Evolutionary conservation across 2,113 vertebrate species (phyloP), one percentile per base, ranked within the genome.

Genomic region (Capreolus pygargus): DNA sequence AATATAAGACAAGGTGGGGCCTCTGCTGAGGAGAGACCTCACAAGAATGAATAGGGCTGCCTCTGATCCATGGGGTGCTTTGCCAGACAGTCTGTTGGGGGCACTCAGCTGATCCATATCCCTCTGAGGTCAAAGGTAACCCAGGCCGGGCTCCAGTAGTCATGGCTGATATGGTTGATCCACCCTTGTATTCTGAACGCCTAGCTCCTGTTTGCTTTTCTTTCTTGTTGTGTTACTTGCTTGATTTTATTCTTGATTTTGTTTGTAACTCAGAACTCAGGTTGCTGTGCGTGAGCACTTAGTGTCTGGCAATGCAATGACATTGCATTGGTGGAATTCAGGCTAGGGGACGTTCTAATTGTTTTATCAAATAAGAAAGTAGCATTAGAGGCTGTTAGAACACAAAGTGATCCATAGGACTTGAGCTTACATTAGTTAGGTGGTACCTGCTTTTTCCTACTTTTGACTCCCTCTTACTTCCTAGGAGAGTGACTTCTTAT

Each of bases 101-200:
- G 5, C 43, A 3, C 13, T 7, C 3, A 61, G 10, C 33, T 86
- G 19, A 33, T 17, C 39, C 33, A 2, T 25, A 5, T 50, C n/a
- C n/a, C 45, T 57, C 27, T 58, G 16, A 43, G 87, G 57, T 55
- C 52, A 7, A 43, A 86, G 54, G 39, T 13, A 96, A 84, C 13
- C 15, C 2, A 6, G 17, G 1, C 9, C 30, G 13, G 55, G 10
- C 8, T 25, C n/a, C 52, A 17, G 2, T 6, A 7, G 55, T 17
- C 6, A 0, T 0, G 16, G 28, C n/a, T 52, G 8, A 33, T 17
- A 9, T 6, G 27, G 8, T 58, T 43, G 12, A 64, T 57, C n/a
- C 19, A 2, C 14, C 2, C 7, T 81, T 58, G 39, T 33, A 11
- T 89, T 36, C 39, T 28, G 15, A 50, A 50, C 4, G 1, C 43